Evolutionary conservation across 2,797 vertebrate genomes (phyloP).

Genomic region (Diceros bicornis): DNA sequence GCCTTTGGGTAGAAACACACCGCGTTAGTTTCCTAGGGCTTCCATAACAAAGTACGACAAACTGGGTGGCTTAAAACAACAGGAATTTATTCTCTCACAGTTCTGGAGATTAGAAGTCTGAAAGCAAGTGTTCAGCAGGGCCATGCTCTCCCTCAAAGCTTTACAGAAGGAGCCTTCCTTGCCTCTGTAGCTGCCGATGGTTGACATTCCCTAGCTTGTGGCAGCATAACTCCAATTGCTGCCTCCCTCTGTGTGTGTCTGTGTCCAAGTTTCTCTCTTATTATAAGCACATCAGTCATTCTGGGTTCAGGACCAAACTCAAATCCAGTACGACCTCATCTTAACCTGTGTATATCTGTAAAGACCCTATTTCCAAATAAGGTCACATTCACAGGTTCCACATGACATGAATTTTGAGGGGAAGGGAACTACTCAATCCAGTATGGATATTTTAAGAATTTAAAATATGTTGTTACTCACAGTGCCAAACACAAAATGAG

Average conservation of each 20-base stretch:
- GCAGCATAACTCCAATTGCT: not conserved
- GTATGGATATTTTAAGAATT: conserved; percentile 10
- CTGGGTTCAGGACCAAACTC: not conserved
- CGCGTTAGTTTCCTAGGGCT: not conserved
- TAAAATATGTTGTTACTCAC: not conserved
- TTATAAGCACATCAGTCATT: not conserved
- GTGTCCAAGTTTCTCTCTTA: not conserved
- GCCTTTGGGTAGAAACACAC: not conserved
- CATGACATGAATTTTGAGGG: not conserved
- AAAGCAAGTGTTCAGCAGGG: not conserved
- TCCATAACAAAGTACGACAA: not conserved
- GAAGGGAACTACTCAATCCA: not conserved
- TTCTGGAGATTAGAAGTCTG: not conserved
- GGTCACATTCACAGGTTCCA: not conserved
- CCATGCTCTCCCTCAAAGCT: not conserved
- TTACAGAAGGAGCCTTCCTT: not conserved
- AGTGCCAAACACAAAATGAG: not conserved
- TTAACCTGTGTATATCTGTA: not conserved
- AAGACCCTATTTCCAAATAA: conserved; percentile 26
- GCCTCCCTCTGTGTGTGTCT: not conserved
- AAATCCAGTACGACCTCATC: not conserved
- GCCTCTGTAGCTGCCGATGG: not conserved
- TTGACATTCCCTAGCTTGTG: not conserved
- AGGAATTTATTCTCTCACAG: not conserved
- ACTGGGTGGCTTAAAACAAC: not conserved